Evolutionary conservation across 2,888 invertebrate species (phyloP), one percentile per base, ranked within the genome.

Genomic region (Hypolimnas misippus): DNA sequence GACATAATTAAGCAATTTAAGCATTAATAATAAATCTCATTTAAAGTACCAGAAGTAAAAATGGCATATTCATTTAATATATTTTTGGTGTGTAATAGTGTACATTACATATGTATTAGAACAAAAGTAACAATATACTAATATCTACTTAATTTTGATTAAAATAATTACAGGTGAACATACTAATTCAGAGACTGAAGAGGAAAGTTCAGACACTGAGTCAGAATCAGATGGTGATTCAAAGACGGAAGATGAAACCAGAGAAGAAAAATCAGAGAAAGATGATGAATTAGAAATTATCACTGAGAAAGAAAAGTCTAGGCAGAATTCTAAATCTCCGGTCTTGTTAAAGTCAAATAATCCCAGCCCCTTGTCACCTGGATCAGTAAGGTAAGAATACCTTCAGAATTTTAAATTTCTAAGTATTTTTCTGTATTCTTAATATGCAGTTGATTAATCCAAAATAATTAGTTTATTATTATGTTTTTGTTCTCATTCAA

Each of bases 171-270:
- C 61, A 92, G 92, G 91, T 75, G 92, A 92, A 76, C 89, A 90
- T 73, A 86, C 89, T 66, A 84, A 89, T 59, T 74, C 89, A 54
- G 93, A 93, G 58, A 89, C 93, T 1, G 93, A 92, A 46, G 93
- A 91, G 52, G 92, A 87, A 31, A 89, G 84, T 59, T 81, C 88
- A 21, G 81, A 82, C 58, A 91, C 92, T 17, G 79, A 75, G 7
- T 71, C 74, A 17, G 84, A 80, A 33, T 84, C 89, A 1, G 90
- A 89, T 65, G 86, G 73, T 5, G 84, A 86, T 16, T 89, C 88
- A n/a, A 92, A 92, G 66, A 85, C 89, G 17, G 89, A 86, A 58
- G 84, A 81, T 19, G 88, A 86, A 35, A 82, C 83, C n/a, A 81
- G 81, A 3, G 82, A 79, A 57, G 72, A 74, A 10, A 85, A 84